A percentile compares a stretch with the other conserved stretches of the same genome.
These are phyloP conservation scores for Terebella lapidaria DNA, from an alignment of 2,888 invertebrate genomes.

Conservation along the genomic window DNA sequence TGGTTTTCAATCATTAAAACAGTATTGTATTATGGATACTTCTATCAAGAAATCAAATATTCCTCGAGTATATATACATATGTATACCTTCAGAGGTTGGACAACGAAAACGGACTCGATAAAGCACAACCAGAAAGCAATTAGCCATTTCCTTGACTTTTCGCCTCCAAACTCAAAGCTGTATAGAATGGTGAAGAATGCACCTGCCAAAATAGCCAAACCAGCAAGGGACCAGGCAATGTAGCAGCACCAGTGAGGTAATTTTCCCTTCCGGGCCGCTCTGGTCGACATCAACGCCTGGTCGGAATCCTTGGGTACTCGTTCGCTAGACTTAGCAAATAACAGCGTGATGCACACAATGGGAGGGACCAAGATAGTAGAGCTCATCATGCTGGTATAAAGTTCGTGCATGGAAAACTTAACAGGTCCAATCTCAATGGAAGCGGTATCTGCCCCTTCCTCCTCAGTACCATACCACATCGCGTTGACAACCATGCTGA, in stretches of 20 bases:
- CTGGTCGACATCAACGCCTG: neutral
- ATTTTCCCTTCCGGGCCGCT: neutral
- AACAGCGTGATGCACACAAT: constrained; percentile 26
- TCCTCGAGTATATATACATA: no score
- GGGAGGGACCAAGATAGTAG: constrained; percentile 28
- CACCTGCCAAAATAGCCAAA: constrained; percentile 35
- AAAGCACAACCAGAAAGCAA: constrained; percentile 31
- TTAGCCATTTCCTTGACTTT: constrained; percentile 53
- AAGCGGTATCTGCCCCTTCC: neutral
- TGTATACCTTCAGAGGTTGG: neutral
- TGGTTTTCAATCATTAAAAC: no score
- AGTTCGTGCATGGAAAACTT: constrained; percentile 24
- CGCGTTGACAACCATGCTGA: constrained; percentile 35
- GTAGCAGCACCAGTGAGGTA: constrained; percentile 17
- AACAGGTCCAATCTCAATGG: constrained; percentile 20
- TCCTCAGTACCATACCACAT: constrained; percentile 21
- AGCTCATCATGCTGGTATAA: constrained; percentile 30
- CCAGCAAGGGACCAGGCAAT: constrained; percentile 16
- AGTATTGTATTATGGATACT: no score
- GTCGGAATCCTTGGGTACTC: no score
- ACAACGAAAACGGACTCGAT: neutral
- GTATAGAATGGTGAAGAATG: constrained; percentile 53
- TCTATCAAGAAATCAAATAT: no score
- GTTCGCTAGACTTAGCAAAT: constrained; percentile 18
- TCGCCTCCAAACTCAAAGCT: constrained; percentile 53